Conservation (phyloP, 2,113 vertebrate genomes). For the Ciconia maguari region DNA sequence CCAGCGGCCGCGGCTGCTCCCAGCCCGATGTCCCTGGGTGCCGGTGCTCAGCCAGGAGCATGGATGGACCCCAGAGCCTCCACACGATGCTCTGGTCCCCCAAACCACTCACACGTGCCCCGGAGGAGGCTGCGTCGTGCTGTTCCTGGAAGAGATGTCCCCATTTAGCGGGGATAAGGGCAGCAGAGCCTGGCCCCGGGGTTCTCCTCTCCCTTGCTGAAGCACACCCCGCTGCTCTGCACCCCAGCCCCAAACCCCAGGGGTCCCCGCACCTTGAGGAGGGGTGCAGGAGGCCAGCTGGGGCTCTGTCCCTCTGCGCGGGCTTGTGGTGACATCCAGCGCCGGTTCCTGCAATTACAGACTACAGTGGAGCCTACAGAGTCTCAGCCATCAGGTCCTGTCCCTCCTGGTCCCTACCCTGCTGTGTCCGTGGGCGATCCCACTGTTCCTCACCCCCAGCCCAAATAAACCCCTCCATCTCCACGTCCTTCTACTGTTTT, state of each 20-base stretch:
- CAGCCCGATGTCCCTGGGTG: fast-evolving
- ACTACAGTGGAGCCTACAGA: fast-evolving
- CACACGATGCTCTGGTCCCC: fast-evolving
- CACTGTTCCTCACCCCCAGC: fast-evolving
- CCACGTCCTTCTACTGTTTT: fast-evolving
- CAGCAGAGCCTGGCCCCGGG: fast-evolving
- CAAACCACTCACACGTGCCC: fast-evolving
- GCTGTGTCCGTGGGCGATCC: fast-evolving
- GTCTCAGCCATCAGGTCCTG: neutral
- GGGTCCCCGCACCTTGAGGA: neutral
- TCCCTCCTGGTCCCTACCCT: neutral
- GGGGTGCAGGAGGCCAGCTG: neutral
- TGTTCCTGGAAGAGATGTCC: neutral
- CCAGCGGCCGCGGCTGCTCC: neutral
- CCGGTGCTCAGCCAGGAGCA: neutral
- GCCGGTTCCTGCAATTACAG: neutral
- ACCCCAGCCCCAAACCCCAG: neutral
- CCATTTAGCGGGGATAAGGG: fast-evolving
- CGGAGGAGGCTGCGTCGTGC: fast-evolving
- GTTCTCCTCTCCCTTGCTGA: neutral
- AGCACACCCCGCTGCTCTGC: neutral
- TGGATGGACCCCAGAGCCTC: fast-evolving
- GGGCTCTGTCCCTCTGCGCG: neutral
- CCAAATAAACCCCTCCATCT: neutral
- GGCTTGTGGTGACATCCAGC: neutral